phyloP scores from a whole-genome alignment of 2,797 vertebrate genomes.

The Cichlasoma orientale region DNA sequence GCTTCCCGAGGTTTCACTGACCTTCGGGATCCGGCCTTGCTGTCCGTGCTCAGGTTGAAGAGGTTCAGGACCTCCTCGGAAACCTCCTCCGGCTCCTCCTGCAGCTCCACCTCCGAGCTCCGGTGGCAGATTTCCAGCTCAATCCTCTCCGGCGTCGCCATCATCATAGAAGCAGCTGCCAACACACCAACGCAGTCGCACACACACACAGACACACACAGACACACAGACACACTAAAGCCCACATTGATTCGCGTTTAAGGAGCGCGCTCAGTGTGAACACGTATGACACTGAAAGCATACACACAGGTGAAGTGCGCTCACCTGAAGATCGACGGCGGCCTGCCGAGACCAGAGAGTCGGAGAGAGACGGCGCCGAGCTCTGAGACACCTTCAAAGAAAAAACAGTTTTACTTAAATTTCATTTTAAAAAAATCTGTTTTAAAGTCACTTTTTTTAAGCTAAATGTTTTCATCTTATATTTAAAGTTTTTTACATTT shows the following conservation, averaged over 20 bases:
- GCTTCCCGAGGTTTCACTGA: not conserved
- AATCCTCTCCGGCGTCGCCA: constrained; percentile 87
- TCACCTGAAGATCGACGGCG: constrained; percentile 85
- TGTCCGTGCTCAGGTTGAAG: constrained; percentile 87
- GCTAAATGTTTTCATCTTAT: too few species aligned
- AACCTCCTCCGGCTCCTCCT: constrained; percentile 83
- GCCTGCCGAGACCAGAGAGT: constrained; percentile 57
- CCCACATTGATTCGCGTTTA: constrained; percentile 57
- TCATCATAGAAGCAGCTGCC: constrained; percentile 84
- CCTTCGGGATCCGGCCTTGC: constrained; percentile 48
- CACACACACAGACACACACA: constrained; percentile 69
- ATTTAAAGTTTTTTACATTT: too few species aligned
- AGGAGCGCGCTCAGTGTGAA: constrained; percentile 26
- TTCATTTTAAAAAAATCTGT: too few species aligned
- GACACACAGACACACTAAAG: constrained; percentile 73
- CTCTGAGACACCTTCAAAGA: constrained; percentile 72
- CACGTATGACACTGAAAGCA: not conserved
- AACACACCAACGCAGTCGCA: constrained; percentile 58
- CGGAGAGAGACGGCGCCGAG: constrained; percentile 68
- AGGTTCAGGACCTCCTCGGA: constrained; percentile 89
- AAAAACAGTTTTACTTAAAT: not conserved
- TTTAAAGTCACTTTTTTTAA: too few species aligned
- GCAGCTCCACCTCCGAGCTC: constrained; percentile 61
- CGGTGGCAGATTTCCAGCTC: constrained; percentile 89
- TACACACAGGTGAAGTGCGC: not conserved